Evolutionary conservation across 1,140 invertebrate species (phyloP).

Genomic region (Lepidurus apus): DNA sequence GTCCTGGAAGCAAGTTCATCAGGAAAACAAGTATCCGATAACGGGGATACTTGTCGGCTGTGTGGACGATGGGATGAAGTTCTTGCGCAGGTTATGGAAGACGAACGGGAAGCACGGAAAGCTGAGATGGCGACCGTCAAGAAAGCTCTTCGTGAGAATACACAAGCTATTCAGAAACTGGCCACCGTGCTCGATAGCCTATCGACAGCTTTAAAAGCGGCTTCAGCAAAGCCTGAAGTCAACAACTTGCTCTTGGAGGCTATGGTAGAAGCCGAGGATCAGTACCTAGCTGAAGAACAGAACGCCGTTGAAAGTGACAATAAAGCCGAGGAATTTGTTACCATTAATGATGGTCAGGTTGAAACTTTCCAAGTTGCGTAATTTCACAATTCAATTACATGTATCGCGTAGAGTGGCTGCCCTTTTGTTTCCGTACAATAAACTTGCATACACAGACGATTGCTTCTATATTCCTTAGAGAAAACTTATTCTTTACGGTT

Average conservation of each 20-base stretch:
- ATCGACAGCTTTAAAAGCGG: not conserved
- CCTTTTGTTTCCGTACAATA: not conserved
- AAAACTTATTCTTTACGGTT: no score
- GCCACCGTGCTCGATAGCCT: not conserved
- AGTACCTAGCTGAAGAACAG: slow-evolving; percentile 3
- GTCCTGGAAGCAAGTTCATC: not conserved
- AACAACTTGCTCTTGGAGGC: not conserved
- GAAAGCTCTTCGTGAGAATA: not conserved
- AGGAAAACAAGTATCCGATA: not conserved
- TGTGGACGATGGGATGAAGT: slow-evolving; percentile 13
- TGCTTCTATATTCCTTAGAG: not conserved
- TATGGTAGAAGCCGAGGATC: slow-evolving; percentile 12
- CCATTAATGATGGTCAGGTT: not conserved
- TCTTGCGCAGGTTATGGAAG: not conserved
- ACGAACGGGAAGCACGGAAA: not conserved
- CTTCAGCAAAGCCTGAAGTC: not conserved
- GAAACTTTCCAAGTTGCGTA: slow-evolving; percentile 3
- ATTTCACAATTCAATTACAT: slow-evolving; percentile 9
- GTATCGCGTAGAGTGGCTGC: not conserved
- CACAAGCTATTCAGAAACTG: slow-evolving; percentile 11
- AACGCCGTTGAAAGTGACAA: not conserved
- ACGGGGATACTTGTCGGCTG: not conserved
- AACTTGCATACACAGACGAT: not conserved
- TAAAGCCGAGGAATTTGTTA: slow-evolving; percentile 7
- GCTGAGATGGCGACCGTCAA: not conserved